These are phyloP conservation scores for Dilophus febrilis DNA, from an alignment of 2,888 invertebrate genomes.

Conservation along the genomic window DNA sequence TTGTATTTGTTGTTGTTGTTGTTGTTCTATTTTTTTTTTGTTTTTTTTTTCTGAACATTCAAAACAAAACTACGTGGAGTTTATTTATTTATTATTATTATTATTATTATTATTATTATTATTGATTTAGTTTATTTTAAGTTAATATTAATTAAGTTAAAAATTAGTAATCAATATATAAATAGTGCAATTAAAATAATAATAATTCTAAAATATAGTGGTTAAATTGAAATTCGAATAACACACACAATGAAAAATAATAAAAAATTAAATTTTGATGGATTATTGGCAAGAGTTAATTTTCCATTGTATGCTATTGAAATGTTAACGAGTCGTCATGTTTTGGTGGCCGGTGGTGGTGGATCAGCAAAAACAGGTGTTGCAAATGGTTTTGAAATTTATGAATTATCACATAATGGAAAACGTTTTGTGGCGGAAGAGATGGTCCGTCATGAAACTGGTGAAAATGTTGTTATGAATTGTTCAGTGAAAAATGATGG, in stretches of 20 bases:
- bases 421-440: constrained; percentile 70
- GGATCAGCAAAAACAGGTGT: constrained; percentile 95
- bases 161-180: too few relatives aligned
- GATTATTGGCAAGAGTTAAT: constrained; percentile 71
- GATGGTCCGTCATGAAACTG: constrained; percentile 77
- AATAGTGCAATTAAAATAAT: constrained; percentile 18
- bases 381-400: constrained; percentile 93
- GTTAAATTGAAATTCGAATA: constrained; percentile 41
- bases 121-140: too few relatives aligned
- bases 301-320: constrained; percentile 85
- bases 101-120: too few relatives aligned
- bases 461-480: constrained; percentile 82
- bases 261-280: constrained; percentile 37
- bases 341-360: constrained; percentile 93
- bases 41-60: too few relatives aligned
- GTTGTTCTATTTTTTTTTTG: too few relatives aligned
- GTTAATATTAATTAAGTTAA: too few relatives aligned
- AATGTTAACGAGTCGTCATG: constrained; percentile 80
- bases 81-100: too few relatives aligned
- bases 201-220: too few relatives aligned
- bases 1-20: too few relatives aligned
- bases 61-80: too few relatives aligned
- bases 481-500: constrained; percentile 57
- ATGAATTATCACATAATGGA: constrained; percentile 76
- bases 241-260: constrained; percentile 38